Conservation (phyloP, 35 echinoderm and acorn worm genomes). For the Ophioderma brevispina region DNA sequence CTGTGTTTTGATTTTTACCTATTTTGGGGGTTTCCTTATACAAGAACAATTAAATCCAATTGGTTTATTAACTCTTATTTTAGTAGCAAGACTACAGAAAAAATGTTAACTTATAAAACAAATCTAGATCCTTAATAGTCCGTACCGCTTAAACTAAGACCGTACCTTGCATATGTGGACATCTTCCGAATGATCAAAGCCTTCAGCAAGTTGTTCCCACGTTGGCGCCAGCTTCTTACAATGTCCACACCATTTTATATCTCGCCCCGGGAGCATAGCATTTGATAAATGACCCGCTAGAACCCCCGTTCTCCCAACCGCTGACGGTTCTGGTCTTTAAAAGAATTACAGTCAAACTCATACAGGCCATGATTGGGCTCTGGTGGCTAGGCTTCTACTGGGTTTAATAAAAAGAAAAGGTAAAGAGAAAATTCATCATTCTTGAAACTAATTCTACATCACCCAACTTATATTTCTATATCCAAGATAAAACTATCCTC, state of each 20-base stretch:
- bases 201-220: constrained; percentile 89
- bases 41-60: too few relatives aligned
- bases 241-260: constrained; percentile 99
- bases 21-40: too few relatives aligned
- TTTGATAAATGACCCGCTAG: constrained; percentile 89
- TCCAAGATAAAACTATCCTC: too few relatives aligned
- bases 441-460: too few relatives aligned
- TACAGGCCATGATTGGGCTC: constrained; percentile 77
- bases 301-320: too few relatives aligned
- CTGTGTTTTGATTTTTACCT: too few relatives aligned
- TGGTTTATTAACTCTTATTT: too few relatives aligned
- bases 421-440: too few relatives aligned
- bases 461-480: too few relatives aligned
- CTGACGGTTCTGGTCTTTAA: constrained; percentile 71
- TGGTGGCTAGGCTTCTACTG: constrained; percentile 41
- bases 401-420: not conserved
- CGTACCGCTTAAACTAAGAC: too few relatives aligned
- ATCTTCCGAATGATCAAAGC: constrained; percentile 58
- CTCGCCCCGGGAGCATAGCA: constrained; percentile 96
- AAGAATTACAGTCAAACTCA: constrained; percentile 70
- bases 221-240: constrained; percentile 85
- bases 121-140: too few relatives aligned
- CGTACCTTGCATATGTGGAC: constrained; percentile 88
- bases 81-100: not conserved
- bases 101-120: not conserved